Percentiles rank a stretch among this genome's conserved stretches.
Conservation (phyloP, 2,888 invertebrate genomes). For the Augochlorella aurata region DNA sequence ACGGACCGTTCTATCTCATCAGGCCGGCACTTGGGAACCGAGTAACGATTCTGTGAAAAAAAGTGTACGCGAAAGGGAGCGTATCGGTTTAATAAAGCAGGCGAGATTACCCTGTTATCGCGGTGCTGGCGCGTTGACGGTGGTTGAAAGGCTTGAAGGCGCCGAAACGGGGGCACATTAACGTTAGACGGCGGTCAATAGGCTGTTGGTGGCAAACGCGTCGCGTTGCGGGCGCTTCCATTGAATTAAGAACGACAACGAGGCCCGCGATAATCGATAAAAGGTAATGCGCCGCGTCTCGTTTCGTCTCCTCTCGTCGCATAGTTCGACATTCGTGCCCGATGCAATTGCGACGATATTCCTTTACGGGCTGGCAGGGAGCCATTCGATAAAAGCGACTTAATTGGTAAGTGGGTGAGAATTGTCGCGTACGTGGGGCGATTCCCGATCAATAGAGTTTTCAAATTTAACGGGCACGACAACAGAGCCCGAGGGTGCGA, state of each 20-base stretch:
- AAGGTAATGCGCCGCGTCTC: conserved; percentile 27
- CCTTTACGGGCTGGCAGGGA: conserved; percentile 45
- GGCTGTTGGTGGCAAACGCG: conserved; percentile 26
- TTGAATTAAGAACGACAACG: conserved; percentile 45
- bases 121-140: not conserved
- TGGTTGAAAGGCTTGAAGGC: not conserved
- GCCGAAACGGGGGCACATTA: conserved; percentile 28
- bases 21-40: not conserved
- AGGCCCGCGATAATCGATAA: conserved; percentile 38
- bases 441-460: conserved; percentile 58
- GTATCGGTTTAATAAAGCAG: not conserved
- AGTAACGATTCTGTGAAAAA: not conserved
- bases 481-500: not conserved
- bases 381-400: conserved; percentile 58
- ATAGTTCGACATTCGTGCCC: not conserved
- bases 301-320: not conserved
- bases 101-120: not conserved
- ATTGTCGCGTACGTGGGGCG: conserved; percentile 50
- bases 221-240: not conserved
- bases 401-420: conserved; percentile 66
- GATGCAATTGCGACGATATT: conserved; percentile 47
- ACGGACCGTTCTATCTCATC: not conserved
- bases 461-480: conserved; percentile 49
- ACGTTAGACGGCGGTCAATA: conserved; percentile 27
- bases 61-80: not conserved